phyloP scores from a whole-genome alignment of 2,113 vertebrate genomes.

The Drymodes brunneopygia region DNA sequence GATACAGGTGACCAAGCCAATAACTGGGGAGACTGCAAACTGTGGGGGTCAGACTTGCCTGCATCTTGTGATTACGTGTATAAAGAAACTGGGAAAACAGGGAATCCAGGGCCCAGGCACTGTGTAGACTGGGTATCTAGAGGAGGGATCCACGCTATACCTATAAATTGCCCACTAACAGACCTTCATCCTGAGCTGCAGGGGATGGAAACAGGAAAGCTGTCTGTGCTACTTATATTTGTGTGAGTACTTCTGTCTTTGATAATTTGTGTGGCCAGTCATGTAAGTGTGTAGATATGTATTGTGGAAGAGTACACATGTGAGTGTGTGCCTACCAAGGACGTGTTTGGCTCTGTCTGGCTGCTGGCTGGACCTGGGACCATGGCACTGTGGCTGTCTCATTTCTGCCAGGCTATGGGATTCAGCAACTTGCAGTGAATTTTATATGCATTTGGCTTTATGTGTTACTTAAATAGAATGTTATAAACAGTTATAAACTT shows the following conservation, averaged over 20 bases:
- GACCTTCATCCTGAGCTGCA: background rate
- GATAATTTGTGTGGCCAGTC: background rate
- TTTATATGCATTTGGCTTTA: background rate
- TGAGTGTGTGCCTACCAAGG: too few species aligned
- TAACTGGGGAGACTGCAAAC: background rate
- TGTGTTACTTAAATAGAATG: background rate
- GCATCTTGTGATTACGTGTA: background rate
- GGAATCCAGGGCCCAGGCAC: background rate
- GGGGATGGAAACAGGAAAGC: background rate
- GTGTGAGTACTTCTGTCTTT: background rate
- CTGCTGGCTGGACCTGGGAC: background rate
- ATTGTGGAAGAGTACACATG: background rate
- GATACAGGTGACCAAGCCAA: background rate
- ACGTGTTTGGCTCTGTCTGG: accelerated
- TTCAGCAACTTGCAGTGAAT: background rate
- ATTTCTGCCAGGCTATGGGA: background rate
- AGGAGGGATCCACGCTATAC: background rate
- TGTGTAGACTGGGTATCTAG: background rate
- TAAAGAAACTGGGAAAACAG: background rate
- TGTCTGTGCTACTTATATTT: background rate
- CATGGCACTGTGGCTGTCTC: background rate
- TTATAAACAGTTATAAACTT: background rate
- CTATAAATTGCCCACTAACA: background rate
- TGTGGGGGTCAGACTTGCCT: accelerated
- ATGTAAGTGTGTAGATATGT: accelerated